Base-by-base conservation (phyloP, 2,888 invertebrate genomes). In the Ennomos erosarius region DNA sequence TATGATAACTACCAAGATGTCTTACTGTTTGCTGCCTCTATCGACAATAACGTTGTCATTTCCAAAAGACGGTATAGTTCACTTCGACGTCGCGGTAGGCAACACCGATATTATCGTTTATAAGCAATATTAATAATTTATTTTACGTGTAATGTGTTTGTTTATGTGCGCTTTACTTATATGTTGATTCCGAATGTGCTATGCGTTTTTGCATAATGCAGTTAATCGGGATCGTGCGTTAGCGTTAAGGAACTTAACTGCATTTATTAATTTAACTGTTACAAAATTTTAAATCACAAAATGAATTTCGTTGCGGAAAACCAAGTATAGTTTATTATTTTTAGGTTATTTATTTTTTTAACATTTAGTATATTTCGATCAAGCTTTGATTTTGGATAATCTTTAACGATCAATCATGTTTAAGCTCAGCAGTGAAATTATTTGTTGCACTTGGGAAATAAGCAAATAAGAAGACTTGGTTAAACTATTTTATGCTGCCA, bases 191-290 rank as follows among this genome's bases (percentile, higher is more conserved):
- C 40, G 37, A 53, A 16, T 36, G 43, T 10, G 33, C 35, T 37
- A 12, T 49, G 45, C 50, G 9, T 47, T 49, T 50, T 60, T 54
- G 45, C 48, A 43, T 49, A 10, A 55, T 39, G 34, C 39, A 40
- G 40, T 42, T 39, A 8, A 12, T 48, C 34, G 45, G 36, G 36
- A 36, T 45, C 8, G 39, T 50, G 35, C 10, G 46, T 37, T 47
- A 38, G 53, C 37, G 6, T 34, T 77, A 75, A 68, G 64, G 65
- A 72, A 80, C 73, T 70, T 68, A 64, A 71, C 55, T 78, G 83
- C 83, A 83, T 83, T 83, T 83, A 83, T 67, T 79, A 74, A 63
- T 75, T 73, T 78, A 69, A 68, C 68, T 74, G 69, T 76, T 73
- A 71, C 63, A 67, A 45, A 16, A 45, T 13, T 50, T 11, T 72